Conservation (phyloP, 2,113 vertebrate genomes). For the Rhipidura dahli region DNA sequence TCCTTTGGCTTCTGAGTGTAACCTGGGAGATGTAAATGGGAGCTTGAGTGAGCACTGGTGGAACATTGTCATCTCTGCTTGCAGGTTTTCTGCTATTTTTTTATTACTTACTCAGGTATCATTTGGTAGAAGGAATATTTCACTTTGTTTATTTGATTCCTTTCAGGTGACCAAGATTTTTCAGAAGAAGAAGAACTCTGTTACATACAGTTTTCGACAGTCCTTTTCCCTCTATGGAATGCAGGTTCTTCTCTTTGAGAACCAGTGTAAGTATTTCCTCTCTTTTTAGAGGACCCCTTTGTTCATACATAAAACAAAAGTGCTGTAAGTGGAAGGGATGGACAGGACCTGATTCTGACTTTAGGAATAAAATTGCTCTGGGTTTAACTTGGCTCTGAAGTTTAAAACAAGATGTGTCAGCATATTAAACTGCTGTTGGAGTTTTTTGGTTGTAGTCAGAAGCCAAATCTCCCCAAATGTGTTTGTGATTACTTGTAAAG, state of each 20-base stretch:
- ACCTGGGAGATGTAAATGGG: background rate
- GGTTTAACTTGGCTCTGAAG: background rate
- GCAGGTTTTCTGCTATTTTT: background rate
- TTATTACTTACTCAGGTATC: background rate
- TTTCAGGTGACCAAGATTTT: constrained; percentile 96
- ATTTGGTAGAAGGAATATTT: background rate
- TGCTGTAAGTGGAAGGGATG: background rate
- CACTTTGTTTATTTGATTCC: background rate
- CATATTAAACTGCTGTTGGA: background rate
- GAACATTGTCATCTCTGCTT: background rate
- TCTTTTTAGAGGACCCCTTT: background rate
- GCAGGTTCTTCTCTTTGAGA: constrained; percentile 96
- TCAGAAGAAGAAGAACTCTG: constrained; percentile 98
- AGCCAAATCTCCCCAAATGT: background rate
- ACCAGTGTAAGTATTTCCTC: constrained; percentile 85
- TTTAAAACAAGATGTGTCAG: background rate
- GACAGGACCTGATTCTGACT: background rate
- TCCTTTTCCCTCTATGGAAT: constrained; percentile 96
- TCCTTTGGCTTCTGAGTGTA: background rate
- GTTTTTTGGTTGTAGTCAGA: background rate
- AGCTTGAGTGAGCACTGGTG: background rate
- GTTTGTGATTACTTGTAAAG: background rate
- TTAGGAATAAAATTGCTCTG: background rate
- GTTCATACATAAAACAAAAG: background rate
- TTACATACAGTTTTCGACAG: constrained; percentile 97